Evolutionary conservation across 2,113 vertebrate genomes (phyloP).

Genomic region (Gopherus flavomarginatus): DNA sequence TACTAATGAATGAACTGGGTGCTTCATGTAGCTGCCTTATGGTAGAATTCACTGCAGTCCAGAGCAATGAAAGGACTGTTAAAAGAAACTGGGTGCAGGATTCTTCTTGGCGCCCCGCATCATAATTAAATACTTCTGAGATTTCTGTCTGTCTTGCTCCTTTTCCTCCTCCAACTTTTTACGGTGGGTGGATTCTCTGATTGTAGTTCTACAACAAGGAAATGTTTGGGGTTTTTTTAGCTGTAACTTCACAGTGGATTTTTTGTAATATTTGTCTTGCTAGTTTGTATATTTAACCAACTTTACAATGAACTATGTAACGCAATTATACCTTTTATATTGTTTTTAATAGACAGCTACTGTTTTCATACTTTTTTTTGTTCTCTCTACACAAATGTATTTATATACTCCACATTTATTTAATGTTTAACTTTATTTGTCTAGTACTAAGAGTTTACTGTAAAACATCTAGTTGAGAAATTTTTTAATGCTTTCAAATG

Average conservation of each 20-base stretch:
- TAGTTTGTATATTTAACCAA: background rate
- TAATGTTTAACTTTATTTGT: background rate
- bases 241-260: background rate
- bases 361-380: background rate
- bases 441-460: background rate
- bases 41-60: background rate
- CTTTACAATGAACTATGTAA: background rate
- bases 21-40: background rate
- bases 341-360: background rate
- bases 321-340: background rate
- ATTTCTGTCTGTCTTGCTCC: background rate
- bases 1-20: background rate
- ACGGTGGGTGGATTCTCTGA: background rate
- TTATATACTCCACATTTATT: background rate
- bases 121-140: background rate
- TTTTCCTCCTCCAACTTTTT: background rate
- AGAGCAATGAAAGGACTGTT: background rate
- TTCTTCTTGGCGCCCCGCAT: rapidly evolving
- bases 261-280: background rate
- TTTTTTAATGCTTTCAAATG: background rate
- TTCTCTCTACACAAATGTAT: background rate
- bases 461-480: background rate
- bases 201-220: background rate
- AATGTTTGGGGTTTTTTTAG: background rate
- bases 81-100: background rate